Conservation (phyloP, 1,140 invertebrate genomes). For the Eulimnadia texana region DNA sequence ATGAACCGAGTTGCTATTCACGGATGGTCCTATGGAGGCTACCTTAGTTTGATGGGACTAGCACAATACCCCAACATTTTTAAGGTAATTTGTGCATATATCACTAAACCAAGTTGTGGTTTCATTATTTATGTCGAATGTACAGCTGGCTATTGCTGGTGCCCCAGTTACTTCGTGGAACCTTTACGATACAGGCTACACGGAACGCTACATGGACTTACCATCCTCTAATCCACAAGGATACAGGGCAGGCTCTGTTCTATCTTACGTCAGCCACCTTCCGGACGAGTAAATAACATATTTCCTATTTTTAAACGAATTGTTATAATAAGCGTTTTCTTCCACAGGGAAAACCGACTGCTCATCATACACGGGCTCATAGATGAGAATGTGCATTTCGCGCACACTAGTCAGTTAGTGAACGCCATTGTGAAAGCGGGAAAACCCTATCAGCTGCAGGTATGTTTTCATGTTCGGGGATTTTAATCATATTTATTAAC, state of each 20-base stretch:
- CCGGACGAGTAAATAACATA: conserved; percentile 63
- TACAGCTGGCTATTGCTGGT: conserved; percentile 70
- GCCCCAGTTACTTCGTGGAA: conserved; percentile 95
- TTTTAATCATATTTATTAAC: conserved; percentile 1
- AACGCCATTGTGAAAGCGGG: conserved; percentile 76
- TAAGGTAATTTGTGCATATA: conserved; percentile 47
- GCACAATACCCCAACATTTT: conserved; percentile 68
- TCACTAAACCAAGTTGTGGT: conserved; percentile 7
- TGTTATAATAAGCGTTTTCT: conserved; percentile 23
- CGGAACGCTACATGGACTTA: conserved; percentile 91
- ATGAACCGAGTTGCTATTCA: conserved; percentile 83
- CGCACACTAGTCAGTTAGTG: conserved; percentile 82
- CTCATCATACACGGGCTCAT: conserved; percentile 96
- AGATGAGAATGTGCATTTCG: conserved; percentile 99
- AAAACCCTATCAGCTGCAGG: conserved; percentile 81
- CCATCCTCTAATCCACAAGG: conserved; percentile 63
- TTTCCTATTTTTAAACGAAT: conserved; percentile 4
- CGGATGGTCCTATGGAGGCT: conserved; percentile 97
- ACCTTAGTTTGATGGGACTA: conserved; percentile 69
- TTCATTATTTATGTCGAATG: neutral
- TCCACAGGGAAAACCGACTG: conserved; percentile 66
- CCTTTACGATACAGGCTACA: conserved; percentile 90
- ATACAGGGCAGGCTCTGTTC: conserved; percentile 60
- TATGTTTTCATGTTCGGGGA: too few species aligned
- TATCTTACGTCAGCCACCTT: conserved; percentile 66